phyloP scores from a whole-genome alignment of 2,113 vertebrate species.

The Lophochroa leadbeateri region DNA sequence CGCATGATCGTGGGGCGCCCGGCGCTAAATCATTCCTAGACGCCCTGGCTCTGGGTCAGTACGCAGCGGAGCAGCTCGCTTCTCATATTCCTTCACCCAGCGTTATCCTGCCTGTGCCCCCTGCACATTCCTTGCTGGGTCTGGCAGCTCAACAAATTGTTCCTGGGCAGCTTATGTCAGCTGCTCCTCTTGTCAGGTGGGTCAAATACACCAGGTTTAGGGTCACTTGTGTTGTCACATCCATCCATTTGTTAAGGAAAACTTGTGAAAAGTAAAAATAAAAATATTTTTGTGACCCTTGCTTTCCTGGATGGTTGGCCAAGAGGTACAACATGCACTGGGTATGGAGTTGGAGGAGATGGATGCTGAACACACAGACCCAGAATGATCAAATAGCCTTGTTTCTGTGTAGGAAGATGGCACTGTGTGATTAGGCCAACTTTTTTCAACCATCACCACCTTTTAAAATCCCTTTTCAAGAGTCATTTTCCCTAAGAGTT shows the following conservation, averaged over 20 bases:
- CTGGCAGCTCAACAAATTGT: background rate
- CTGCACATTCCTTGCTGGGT: background rate
- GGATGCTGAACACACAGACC: background rate
- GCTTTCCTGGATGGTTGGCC: background rate
- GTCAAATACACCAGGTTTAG: background rate
- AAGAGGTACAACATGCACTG: background rate
- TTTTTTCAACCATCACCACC: background rate
- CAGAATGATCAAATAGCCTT: background rate
- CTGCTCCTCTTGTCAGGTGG: background rate
- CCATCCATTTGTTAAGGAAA: background rate
- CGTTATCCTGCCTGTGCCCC: accelerated
- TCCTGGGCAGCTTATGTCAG: background rate
- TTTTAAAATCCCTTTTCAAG: background rate
- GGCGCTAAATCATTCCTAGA: too few relatives aligned
- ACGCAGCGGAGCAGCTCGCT: too few relatives aligned
- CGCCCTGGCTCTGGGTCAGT: too few relatives aligned
- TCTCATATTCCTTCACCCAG: background rate
- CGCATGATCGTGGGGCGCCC: too few relatives aligned
- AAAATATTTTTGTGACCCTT: background rate
- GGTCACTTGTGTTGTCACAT: accelerated
- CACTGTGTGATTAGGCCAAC: background rate
- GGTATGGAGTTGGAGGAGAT: background rate
- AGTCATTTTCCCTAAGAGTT: background rate
- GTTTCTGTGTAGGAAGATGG: background rate
- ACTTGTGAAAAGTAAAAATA: background rate